Evolutionary conservation across 2,888 invertebrate species (phyloP), one percentile per base, ranked within the genome.

Genomic region (Pardosa pseudoannulata): DNA sequence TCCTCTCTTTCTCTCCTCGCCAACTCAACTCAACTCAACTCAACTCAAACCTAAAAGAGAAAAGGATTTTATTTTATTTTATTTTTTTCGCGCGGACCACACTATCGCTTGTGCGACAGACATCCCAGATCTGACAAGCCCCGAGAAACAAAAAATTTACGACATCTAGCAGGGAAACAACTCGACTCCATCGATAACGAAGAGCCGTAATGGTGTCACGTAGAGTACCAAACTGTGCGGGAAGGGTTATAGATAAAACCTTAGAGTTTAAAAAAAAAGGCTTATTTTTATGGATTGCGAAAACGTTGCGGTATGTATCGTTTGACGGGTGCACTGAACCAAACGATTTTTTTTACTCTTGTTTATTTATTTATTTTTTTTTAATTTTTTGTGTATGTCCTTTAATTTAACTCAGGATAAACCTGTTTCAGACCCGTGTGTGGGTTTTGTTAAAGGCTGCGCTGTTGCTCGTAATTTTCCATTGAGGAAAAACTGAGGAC

Each of bases 181-280:
- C 83, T 85, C 83, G n/a, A 50, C 83, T 85, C 83, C 72, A 85
- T 76, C 83, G 83, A 85, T 85, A 85, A 85, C 83, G 83, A 85
- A 78, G 83, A 56, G 65, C 64, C 56, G 67, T 85, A 85, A 85
- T 85, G 83, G 83, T 78, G 83, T 85, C 83, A 85, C 83, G 83
- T 85, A 85, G 56, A 56, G 23, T 31, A 11, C 32, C 71, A 46
- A 83, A 83, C 67, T 32, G 82, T 76, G 65, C 72, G 56, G 78
- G 62, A 85, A 85, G 83, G 83, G 83, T 85, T 85, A 78, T 56
- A 56, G 56, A 56, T 56, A 56, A 56, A 56, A 19, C 56, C 56
- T 23, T 56, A 23, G 56, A 56, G 23, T 56, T 56, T 1, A 56
- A 56, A 56, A 56, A 56, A 56, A 36, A 56, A 23, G 23, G 23